A percentile compares a stretch with the other conserved stretches of the same genome.
These are phyloP conservation scores for Eumacrocentrus americanus DNA, from an alignment of 2,888 invertebrate genomes.

Conservation along the genomic window DNA sequence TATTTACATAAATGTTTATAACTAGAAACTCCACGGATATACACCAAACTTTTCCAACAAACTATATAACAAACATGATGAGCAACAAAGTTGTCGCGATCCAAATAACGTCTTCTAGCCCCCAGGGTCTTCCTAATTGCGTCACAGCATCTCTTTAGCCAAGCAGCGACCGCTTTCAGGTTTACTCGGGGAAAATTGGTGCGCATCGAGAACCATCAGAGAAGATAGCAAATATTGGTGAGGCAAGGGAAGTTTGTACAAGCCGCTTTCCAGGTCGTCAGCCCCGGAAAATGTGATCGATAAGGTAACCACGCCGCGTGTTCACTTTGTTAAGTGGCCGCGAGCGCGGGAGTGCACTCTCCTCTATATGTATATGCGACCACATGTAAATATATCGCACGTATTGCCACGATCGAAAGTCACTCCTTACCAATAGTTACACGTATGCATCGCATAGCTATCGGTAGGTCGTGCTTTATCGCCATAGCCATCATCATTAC, in stretches of 20 bases:
- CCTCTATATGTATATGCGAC: background rate
- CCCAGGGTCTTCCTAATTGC: background rate
- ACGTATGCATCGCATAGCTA: constrained; percentile 14
- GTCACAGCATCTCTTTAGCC: background rate
- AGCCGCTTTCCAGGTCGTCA: constrained; percentile 24
- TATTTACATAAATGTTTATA: background rate
- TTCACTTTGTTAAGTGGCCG: constrained; percentile 13
- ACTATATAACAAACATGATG: too few species aligned
- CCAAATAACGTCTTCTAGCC: background rate
- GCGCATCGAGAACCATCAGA: constrained; percentile 1
- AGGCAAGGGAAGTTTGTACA: constrained; percentile 5
- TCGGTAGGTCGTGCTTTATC: constrained; percentile 27
- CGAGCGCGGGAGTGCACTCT: background rate
- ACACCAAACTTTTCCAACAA: background rate
- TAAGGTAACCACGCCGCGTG: constrained; percentile 23
- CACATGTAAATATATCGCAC: constrained; percentile 1
- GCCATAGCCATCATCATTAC: constrained; percentile 29
- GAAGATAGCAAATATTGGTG: constrained; percentile 12
- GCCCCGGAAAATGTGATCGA: constrained; percentile 29
- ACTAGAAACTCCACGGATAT: background rate
- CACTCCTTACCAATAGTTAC: background rate
- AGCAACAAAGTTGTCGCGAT: constrained; percentile 6
- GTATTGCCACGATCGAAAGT: background rate
- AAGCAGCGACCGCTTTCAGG: background rate
- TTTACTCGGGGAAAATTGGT: constrained; percentile 5